Evolutionary conservation across 2,113 vertebrate species (phyloP), one percentile per base, ranked within the genome.

Genomic region (Pedetes capensis): DNA sequence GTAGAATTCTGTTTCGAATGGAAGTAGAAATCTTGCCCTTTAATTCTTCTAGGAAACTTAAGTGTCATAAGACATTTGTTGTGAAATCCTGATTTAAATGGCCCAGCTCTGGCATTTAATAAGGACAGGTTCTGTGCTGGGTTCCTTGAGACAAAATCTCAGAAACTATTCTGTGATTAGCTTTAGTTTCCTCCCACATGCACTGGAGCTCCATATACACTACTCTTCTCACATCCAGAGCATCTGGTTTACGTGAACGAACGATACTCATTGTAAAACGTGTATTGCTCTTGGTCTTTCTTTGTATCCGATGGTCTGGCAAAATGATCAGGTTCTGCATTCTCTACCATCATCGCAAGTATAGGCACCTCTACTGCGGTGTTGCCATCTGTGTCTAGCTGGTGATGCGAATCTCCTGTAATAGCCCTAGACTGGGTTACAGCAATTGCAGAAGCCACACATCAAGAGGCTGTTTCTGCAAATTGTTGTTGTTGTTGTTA

Each of bases 281-380:
- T 7, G 20, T 59, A 5, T 42, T 9, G n/a, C 3, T 37, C 22
- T 27, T 49, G 8, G 3, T 29, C 34, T 22, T 47, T 37, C 18
- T 64, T 68, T 75, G 29, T 6, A 57, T 68, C 23, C 13, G 37
- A 17, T 17, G 4, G 6, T 17, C 2, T 59, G 63, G 13, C 69
- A 59, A 18, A 22, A 13, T 66, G 37, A 22, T 34, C 18, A 32
- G 44, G 5, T 63, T 59, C 7, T 29, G 14, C 22, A 34, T 14
- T 71, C 66, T 42, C 34, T 59, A 1, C 27, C 17, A 0, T 17
- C 39, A 10, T 17, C 2, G 29, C 64, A 44, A 4, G 14, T 6
- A 17, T 20, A 25, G 25, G 25, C 9, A 17, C 0, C 5, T 69
- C 20, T 18, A 0, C 14, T 18, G 11, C 44, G 17, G 14, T 49